Evolutionary conservation across 2,113 vertebrate genomes (phyloP).

Genomic region (Clinocottus analis): DNA sequence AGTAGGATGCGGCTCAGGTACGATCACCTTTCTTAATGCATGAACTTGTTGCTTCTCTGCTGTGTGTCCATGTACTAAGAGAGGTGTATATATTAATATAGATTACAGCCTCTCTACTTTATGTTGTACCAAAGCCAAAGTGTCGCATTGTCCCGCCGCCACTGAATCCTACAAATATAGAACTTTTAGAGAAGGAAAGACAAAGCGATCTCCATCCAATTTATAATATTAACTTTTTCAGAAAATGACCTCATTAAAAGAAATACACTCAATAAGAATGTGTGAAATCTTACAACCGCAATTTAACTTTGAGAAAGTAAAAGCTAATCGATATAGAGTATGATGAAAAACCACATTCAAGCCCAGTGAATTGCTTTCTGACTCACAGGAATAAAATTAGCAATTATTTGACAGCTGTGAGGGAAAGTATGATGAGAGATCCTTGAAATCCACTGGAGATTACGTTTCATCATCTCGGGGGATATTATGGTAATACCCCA

Average conservation of each 20-base stretch:
- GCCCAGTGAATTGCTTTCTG: constrained; percentile 22
- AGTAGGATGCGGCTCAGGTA: background rate
- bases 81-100: background rate
- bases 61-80: background rate
- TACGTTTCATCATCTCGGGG: constrained; percentile 30
- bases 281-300: background rate
- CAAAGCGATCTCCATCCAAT: background rate
- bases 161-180: background rate
- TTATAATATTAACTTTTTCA: background rate
- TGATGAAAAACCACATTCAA: constrained; percentile 17
- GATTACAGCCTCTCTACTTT: background rate
- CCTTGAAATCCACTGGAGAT: constrained; percentile 32
- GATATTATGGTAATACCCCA: constrained; percentile 26
- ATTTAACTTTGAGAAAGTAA: background rate
- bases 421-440: constrained; percentile 28
- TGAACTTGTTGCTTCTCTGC: background rate
- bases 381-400: constrained; percentile 28
- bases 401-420: constrained; percentile 42
- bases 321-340: background rate
- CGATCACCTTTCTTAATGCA: background rate
- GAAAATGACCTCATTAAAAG: background rate
- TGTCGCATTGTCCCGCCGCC: background rate
- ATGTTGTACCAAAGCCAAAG: background rate
- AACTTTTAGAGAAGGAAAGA: background rate
- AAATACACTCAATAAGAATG: background rate